phyloP scores from a whole-genome alignment of 2,113 vertebrate genomes.

The Camelus dromedarius region DNA sequence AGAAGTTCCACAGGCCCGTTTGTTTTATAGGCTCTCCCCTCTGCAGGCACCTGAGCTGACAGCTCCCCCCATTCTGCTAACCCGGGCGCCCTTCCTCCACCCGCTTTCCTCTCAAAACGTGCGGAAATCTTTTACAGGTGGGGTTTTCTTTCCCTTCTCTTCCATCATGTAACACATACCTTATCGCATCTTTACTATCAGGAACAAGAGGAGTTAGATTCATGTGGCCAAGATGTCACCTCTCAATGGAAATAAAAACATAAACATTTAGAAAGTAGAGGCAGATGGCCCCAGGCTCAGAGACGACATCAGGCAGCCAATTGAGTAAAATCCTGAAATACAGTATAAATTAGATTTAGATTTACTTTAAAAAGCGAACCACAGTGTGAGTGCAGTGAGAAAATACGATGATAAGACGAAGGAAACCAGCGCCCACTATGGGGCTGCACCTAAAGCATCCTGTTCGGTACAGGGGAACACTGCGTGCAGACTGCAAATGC shows the following conservation, averaged over 20 bases:
- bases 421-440: background rate
- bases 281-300: background rate
- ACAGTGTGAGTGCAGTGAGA: background rate
- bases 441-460: background rate
- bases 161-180: background rate
- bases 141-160: background rate
- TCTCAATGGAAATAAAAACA: background rate
- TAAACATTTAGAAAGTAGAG: background rate
- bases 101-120: background rate
- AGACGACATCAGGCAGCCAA: background rate
- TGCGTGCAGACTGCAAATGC: background rate
- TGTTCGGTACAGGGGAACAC: background rate
- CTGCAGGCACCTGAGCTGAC: background rate
- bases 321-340: background rate
- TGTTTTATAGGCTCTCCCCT: background rate
- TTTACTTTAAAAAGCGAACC: slow-evolving; percentile 29
- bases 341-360: background rate
- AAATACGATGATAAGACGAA: background rate
- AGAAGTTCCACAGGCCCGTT: background rate
- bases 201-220: background rate
- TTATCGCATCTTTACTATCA: background rate
- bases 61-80: background rate
- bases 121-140: background rate
- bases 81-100: too few species aligned
- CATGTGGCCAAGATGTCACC: background rate